phyloP scores from a whole-genome alignment of 1,140 invertebrate species.

The Campodea augens region DNA sequence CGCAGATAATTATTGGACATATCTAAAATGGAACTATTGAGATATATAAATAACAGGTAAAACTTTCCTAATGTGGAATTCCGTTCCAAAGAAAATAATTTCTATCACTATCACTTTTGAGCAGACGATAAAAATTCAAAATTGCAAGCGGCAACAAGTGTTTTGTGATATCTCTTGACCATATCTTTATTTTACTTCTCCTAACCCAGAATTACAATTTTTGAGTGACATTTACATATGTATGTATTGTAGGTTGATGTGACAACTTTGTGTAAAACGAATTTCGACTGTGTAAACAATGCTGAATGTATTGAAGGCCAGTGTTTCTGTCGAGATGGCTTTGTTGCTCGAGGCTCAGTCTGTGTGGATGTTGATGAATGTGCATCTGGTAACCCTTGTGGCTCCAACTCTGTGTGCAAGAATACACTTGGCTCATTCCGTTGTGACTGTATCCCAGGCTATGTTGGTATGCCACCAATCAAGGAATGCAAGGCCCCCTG shows the following conservation, averaged over 20 bases:
- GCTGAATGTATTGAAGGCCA: conserved; percentile 70
- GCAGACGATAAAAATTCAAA: conserved; percentile 1
- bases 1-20: no score
- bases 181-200: conserved; percentile 5
- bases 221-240: no score
- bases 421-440: conserved; percentile 67
- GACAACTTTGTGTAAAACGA: conserved; percentile 61
- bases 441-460: conserved; percentile 74
- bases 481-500: conserved; percentile 72
- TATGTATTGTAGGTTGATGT: conserved; percentile 47
- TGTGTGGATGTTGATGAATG: conserved; percentile 75
- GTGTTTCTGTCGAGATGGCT: conserved; percentile 79
- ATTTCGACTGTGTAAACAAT: conserved; percentile 82
- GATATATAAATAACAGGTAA: no score
- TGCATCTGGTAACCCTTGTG: conserved; percentile 44
- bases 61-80: no score
- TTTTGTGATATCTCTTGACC: no score
- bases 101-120: no score
- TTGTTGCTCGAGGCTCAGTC: conserved; percentile 52
- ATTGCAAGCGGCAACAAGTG: background rate
- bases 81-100: no score
- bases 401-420: conserved; percentile 54
- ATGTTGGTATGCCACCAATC: conserved; percentile 57
- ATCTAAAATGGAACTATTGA: no score
- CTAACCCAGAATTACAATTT: no score